A percentile compares a stretch with the other conserved stretches of the same genome.
These are phyloP conservation scores for Takifugu ocellatus DNA, from an alignment of 2,797 vertebrate species.

Conservation along the genomic window DNA sequence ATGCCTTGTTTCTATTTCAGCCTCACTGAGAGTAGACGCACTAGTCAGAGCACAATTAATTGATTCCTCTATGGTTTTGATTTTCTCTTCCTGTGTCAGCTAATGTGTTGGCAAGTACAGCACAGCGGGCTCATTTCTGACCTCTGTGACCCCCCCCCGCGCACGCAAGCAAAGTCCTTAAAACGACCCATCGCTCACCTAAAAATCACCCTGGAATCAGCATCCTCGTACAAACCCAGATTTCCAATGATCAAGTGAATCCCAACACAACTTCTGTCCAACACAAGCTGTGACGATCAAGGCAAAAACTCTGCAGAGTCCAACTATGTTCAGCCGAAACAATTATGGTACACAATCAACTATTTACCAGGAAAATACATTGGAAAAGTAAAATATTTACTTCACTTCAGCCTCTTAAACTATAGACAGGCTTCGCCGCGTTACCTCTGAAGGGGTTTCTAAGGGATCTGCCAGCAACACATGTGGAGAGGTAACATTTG, in stretches of 20 bases:
- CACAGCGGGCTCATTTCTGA: conserved; percentile 31
- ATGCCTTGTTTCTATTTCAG: conserved; percentile 64
- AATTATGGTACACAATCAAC: conserved; percentile 39
- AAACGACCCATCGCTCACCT: conserved; percentile 14
- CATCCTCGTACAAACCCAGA: conserved; percentile 9
- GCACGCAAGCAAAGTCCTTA: conserved; percentile 21
- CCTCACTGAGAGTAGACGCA: conserved; percentile 35
- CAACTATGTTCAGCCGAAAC: conserved; percentile 46
- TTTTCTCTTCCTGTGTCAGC: conserved; percentile 55
- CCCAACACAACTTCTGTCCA: conserved; percentile 16
- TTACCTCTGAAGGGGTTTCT: conserved; percentile 29
- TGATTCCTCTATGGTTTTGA: conserved; percentile 61
- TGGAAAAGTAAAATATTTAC: conserved; percentile 63
- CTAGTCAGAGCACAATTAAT: conserved; percentile 50
- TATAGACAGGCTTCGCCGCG: conserved; percentile 28
- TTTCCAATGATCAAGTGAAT: conserved; percentile 23
- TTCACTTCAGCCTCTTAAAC: conserved; percentile 31
- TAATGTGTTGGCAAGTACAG: conserved; percentile 32
- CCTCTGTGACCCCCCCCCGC: conserved; percentile 23
- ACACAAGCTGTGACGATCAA: conserved; percentile 53
- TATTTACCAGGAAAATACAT: conserved; percentile 49
- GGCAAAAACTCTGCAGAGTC: conserved; percentile 56
- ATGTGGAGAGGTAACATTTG: conserved; percentile 53
- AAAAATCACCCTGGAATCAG: conserved; percentile 24
- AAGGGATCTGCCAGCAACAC: conserved; percentile 32